A percentile compares a stretch with the other conserved stretches of the same genome.
phyloP scores from a whole-genome alignment of 92 coral and sea anemone species.

The Desmophyllum pertusum region DNA sequence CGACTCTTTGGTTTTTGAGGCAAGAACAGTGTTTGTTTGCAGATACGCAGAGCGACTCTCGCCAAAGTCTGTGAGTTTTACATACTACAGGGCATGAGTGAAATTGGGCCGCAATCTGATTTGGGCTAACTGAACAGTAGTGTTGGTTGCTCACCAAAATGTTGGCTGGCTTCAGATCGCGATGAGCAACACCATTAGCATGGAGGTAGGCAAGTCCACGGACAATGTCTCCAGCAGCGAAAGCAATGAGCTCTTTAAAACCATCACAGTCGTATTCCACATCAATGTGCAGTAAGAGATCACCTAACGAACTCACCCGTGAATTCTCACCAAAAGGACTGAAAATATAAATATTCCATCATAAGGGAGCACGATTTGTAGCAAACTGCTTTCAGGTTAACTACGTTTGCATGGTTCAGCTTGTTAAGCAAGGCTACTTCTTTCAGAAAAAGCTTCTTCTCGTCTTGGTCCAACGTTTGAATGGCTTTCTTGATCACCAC shows the following conservation, averaged over 20 bases:
- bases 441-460: conserved; percentile 30
- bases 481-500: conserved; percentile 34
- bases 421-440: conserved; percentile 20
- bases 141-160: conserved; percentile 53
- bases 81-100: conserved; percentile 27
- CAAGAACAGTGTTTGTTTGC: conserved; percentile 61
- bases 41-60: no score
- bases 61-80: no score
- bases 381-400: conserved; percentile 33
- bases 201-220: conserved; percentile 43
- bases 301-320: conserved; percentile 3
- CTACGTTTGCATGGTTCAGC: conserved; percentile 27
- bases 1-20: background rate
- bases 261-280: conserved; percentile 17
- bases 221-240: conserved; percentile 22
- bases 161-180: conserved; percentile 53
- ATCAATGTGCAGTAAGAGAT: conserved; percentile 5
- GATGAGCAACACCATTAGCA: conserved; percentile 46
- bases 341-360: conserved; percentile 40
- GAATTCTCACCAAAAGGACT: conserved; percentile 14
- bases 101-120: conserved; percentile 16
- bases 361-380: conserved; percentile 32
- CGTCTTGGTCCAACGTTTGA: conserved; percentile 19
- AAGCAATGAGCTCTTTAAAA: conserved; percentile 2
- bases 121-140: background rate